These are phyloP conservation scores for Corythornis cristatus DNA, from an alignment of 2,113 vertebrate genomes.

Conservation along the genomic window DNA sequence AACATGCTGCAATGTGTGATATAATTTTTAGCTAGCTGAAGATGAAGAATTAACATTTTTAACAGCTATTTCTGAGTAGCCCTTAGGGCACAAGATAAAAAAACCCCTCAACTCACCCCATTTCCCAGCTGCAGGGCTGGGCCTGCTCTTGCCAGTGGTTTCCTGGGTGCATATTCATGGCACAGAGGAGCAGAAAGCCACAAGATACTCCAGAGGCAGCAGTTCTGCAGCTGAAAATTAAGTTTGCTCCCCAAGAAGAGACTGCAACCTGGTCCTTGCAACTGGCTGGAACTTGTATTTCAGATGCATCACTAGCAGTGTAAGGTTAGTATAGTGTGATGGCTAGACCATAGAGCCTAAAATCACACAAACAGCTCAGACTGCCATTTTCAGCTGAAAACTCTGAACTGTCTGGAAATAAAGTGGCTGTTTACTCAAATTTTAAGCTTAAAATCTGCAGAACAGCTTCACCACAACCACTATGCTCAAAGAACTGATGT, in stretches of 20 bases:
- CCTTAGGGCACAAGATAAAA: neutral
- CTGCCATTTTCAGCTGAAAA: neutral
- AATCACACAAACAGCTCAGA: neutral
- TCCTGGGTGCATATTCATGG: neutral
- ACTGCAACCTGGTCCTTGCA: neutral
- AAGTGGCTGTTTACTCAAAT: neutral
- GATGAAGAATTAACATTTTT: neutral
- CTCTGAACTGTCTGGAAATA: neutral
- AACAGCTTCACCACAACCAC: neutral
- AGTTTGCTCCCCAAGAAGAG: neutral
- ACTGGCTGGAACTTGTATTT: neutral
- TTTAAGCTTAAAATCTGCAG: neutral
- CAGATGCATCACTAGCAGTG: neutral
- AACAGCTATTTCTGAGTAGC: neutral
- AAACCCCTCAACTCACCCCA: accelerated
- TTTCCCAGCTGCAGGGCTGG: neutral
- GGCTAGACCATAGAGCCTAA: neutral
- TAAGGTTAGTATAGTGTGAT: neutral
- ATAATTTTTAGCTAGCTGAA: neutral
- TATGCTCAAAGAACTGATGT: neutral
- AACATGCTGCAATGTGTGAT: neutral
- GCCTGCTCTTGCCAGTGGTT: neutral
- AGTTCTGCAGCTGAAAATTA: neutral
- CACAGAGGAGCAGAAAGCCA: neutral
- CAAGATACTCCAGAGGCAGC: accelerated